Percentiles rank a stretch among this genome's conserved stretches.
Conservation (phyloP, 1,140 invertebrate genomes). For the Drosophila pseudoobscura region DNA sequence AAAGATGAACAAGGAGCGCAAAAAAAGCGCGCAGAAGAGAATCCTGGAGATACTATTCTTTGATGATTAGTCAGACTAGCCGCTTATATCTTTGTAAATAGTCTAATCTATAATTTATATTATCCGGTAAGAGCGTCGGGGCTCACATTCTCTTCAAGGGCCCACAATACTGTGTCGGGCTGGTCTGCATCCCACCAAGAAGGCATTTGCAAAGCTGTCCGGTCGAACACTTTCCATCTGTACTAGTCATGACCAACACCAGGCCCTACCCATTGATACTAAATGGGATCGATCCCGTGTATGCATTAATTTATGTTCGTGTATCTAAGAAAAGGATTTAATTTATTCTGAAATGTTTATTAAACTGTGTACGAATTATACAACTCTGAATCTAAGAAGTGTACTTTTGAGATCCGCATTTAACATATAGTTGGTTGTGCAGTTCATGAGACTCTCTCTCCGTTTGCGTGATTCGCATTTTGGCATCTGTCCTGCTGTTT, state of each 20-base stretch:
- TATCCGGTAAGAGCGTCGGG: constrained; percentile 10
- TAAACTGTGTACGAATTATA: constrained; percentile 41
- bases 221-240: constrained; percentile 46
- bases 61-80: constrained; percentile 64
- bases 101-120: constrained; percentile 34
- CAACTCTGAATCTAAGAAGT: background rate
- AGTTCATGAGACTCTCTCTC: constrained; percentile 14
- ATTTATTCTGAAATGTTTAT: constrained; percentile 65
- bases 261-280: background rate
- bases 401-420: background rate
- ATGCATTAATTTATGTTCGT: constrained; percentile 15
- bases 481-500: constrained; percentile 24
- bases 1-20: constrained; percentile 81
- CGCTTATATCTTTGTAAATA: constrained; percentile 49
- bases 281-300: constrained; percentile 29
- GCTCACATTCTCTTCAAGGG: constrained; percentile 5
- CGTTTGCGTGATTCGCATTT: constrained; percentile 7
- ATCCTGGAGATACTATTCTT: constrained; percentile 83
- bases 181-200: constrained; percentile 59
- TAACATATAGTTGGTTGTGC: background rate
- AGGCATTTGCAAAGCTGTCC: constrained; percentile 53
- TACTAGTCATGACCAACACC: constrained; percentile 58
- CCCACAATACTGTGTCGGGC: no score
- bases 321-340: constrained; percentile 35
- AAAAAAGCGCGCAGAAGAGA: constrained; percentile 76